phyloP scores from a whole-genome alignment of 1,140 invertebrate species.

The Neodiprion fabricii region DNA sequence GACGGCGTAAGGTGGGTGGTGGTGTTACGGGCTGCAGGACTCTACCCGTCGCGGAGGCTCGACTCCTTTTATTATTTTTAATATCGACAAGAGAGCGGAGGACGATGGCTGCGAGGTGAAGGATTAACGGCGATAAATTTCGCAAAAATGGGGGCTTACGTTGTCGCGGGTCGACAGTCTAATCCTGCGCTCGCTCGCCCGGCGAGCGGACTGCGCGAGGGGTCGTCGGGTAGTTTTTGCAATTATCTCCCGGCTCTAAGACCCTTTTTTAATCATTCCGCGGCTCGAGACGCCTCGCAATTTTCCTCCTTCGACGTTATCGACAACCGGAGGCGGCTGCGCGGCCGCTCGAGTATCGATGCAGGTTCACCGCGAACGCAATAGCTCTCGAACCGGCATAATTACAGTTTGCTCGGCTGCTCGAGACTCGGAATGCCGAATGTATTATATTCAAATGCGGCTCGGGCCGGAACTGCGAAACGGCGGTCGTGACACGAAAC shows the following conservation, averaged over 20 bases:
- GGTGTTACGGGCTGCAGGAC: not conserved
- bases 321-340: too few species aligned
- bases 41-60: slow-evolving; percentile 19
- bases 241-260: slow-evolving; percentile 43
- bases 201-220: slow-evolving; percentile 29
- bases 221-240: slow-evolving; percentile 47
- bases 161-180: slow-evolving; percentile 60
- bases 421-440: slow-evolving; percentile 33
- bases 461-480: slow-evolving; percentile 44
- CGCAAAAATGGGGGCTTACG: slow-evolving; percentile 62
- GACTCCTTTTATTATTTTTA: slow-evolving; percentile 51
- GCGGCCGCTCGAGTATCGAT: not conserved
- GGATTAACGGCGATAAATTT: slow-evolving; percentile 65
- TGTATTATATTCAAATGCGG: slow-evolving; percentile 58
- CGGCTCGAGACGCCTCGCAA: not conserved
- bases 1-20: slow-evolving; percentile 8
- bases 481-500: slow-evolving; percentile 32
- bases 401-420: slow-evolving; percentile 51
- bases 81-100: slow-evolving; percentile 44
- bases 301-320: not conserved
- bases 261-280: slow-evolving; percentile 24
- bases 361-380: slow-evolving; percentile 27
- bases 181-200: slow-evolving; percentile 48
- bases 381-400: slow-evolving; percentile 56
- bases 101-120: slow-evolving; percentile 40